phyloP scores from a whole-genome alignment of 2,888 invertebrate species.

The Stomorhina lunata region DNA sequence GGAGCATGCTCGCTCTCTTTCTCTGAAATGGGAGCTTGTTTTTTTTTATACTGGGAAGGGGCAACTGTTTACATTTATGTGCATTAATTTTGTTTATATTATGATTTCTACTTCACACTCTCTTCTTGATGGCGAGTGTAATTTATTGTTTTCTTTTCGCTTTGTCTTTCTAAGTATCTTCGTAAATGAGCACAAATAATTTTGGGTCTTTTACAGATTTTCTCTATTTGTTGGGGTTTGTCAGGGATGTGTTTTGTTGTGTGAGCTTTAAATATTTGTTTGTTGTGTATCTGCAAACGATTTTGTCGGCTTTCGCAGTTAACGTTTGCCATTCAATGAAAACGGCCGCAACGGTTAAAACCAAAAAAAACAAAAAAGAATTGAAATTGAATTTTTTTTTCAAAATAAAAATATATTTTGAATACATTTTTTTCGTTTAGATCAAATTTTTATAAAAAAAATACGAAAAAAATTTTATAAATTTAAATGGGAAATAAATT shows the following conservation, averaged over 20 bases:
- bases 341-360: constrained; percentile 62
- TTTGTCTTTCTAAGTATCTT: constrained; percentile 27
- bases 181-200: constrained; percentile 36
- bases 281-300: constrained; percentile 66
- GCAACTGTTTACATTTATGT: not conserved
- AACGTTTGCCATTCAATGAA: constrained; percentile 69
- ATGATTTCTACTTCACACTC: constrained; percentile 15
- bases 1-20: not conserved
- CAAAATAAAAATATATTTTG: not conserved
- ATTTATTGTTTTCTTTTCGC: not conserved
- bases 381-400: constrained; percentile 9
- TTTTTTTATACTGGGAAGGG: not conserved
- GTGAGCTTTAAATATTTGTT: constrained; percentile 54
- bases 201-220: constrained; percentile 40
- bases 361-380: not conserved
- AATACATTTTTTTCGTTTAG: not conserved
- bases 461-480: constrained; percentile 19
- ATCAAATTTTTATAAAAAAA: not conserved
- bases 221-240: constrained; percentile 45
- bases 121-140: constrained; percentile 2
- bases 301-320: constrained; percentile 69
- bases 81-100: constrained; percentile 53
- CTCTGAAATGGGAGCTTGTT: not conserved
- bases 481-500: not conserved
- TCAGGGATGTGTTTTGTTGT: constrained; percentile 1